A percentile compares a stretch with the other conserved stretches of the same genome.
Conservation (phyloP, 2,888 invertebrate species). For the Hypomecis punctinalis region DNA sequence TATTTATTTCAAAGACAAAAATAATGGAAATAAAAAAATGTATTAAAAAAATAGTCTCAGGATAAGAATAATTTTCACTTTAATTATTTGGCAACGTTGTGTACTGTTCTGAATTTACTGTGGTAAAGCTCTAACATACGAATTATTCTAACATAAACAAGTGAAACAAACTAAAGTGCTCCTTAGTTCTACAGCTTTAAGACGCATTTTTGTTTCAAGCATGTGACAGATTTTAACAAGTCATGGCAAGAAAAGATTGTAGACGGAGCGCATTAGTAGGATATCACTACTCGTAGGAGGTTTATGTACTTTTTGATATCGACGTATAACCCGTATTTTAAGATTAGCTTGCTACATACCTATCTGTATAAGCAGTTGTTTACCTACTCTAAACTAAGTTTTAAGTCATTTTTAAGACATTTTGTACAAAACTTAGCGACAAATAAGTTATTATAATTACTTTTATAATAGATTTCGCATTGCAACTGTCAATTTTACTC, state of each 20-base stretch:
- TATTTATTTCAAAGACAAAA: too few species aligned
- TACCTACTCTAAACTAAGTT: too few species aligned
- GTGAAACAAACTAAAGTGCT: slow-evolving; percentile 56
- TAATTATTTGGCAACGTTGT: not conserved
- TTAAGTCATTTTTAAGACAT: too few species aligned
- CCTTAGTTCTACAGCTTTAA: slow-evolving; percentile 56
- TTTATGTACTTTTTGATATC: slow-evolving; percentile 69
- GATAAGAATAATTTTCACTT: too few species aligned
- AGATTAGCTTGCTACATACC: not conserved
- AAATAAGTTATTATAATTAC: too few species aligned
- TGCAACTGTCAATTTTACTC: too few species aligned
- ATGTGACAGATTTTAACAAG: slow-evolving; percentile 69
- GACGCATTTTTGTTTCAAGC: slow-evolving; percentile 54
- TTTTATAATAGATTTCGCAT: too few species aligned
- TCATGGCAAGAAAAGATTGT: slow-evolving; percentile 83
- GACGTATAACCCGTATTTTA: slow-evolving; percentile 63
- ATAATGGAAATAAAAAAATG: too few species aligned
- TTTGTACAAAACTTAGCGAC: too few species aligned
- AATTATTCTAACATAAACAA: slow-evolving; percentile 74
- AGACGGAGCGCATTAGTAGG: slow-evolving; percentile 82
- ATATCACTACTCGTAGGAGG: slow-evolving; percentile 78
- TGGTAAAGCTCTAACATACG: slow-evolving; percentile 69
- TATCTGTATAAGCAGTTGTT: not conserved
- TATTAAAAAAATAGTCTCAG: too few species aligned
- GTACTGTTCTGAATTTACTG: slow-evolving; percentile 7